These are phyloP conservation scores for Haplochromis vanheusdeni DNA, from an alignment of 2,113 vertebrate genomes.

Conservation along the genomic window DNA sequence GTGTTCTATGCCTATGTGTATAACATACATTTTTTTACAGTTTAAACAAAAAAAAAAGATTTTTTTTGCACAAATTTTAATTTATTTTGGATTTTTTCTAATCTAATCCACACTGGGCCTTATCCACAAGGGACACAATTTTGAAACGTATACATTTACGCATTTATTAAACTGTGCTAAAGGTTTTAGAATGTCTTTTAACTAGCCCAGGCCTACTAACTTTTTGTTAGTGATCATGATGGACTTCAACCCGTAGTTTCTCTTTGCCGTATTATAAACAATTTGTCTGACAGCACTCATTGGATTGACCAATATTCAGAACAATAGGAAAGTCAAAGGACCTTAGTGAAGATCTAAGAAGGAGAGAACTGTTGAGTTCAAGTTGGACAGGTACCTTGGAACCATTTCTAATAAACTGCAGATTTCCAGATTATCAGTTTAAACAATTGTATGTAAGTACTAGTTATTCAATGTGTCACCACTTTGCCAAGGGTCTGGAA, in stretches of 20 bases:
- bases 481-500: neutral
- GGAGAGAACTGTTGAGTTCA: neutral
- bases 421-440: neutral
- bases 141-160: neutral
- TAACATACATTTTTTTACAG: neutral
- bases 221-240: neutral
- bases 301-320: neutral
- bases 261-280: neutral
- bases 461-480: neutral
- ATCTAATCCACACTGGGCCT: neutral
- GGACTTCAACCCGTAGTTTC: neutral
- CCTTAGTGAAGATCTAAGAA: neutral
- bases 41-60: neutral
- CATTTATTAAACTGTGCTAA: neutral
- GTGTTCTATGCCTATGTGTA: neutral
- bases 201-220: neutral
- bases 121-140: neutral
- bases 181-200: neutral
- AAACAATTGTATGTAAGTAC: neutral
- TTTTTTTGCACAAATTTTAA: neutral
- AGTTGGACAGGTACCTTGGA: neutral
- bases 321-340: neutral
- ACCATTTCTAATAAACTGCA: neutral
- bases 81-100: neutral
- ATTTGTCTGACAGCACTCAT: neutral